A percentile compares a stretch with the other conserved stretches of the same genome.
These are phyloP conservation scores for Hydrozoanthus tunicans DNA, from an alignment of 64 coral and sea anemone genomes.

Conservation along the genomic window DNA sequence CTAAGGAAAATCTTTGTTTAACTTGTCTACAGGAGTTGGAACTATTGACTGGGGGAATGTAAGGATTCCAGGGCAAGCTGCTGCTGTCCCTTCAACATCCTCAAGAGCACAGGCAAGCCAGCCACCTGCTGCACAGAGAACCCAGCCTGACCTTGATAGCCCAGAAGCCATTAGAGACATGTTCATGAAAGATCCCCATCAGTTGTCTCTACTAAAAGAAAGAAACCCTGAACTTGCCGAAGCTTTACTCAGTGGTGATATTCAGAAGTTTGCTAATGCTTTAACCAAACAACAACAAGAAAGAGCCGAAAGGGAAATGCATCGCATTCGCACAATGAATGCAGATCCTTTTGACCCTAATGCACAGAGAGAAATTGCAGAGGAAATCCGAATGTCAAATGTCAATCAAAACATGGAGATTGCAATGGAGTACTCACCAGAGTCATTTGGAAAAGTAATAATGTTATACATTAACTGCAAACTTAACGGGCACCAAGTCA, in stretches of 20 bases:
- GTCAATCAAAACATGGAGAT: conserved; percentile 99
- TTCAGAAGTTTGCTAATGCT: conserved; percentile 73
- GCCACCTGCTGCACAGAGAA: conserved; percentile 6
- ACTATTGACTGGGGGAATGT: conserved; percentile 73
- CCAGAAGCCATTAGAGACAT: conserved; percentile 87
- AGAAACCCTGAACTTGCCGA: conserved; percentile 93
- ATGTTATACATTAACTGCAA: conserved; percentile 99
- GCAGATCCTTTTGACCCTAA: conserved; percentile 89
- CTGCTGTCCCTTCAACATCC: conserved; percentile 18
- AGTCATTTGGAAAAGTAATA: conserved; percentile 96
- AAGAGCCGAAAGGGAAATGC: conserved; percentile 77
- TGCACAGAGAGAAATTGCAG: conserved; percentile 94
- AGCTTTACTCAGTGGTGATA: conserved; percentile 82
- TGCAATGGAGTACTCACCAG: conserved; percentile 98
- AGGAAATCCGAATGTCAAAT: conserved; percentile 92
- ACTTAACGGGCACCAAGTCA: conserved; percentile 91
- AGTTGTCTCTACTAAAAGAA: conserved; percentile 83
- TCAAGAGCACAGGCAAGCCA: conserved; percentile 21
- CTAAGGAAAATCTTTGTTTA: too few species aligned
- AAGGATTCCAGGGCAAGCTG: conserved; percentile 49
- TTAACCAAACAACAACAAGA: conserved; percentile 81
- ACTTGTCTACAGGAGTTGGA: neutral
- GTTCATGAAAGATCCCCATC: conserved; percentile 90
- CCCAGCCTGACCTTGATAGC: conserved; percentile 46
- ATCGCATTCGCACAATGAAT: conserved; percentile 86